Evolutionary conservation across 2,113 vertebrate genomes (phyloP).

Genomic region (Diphyllodes magnificus): DNA sequence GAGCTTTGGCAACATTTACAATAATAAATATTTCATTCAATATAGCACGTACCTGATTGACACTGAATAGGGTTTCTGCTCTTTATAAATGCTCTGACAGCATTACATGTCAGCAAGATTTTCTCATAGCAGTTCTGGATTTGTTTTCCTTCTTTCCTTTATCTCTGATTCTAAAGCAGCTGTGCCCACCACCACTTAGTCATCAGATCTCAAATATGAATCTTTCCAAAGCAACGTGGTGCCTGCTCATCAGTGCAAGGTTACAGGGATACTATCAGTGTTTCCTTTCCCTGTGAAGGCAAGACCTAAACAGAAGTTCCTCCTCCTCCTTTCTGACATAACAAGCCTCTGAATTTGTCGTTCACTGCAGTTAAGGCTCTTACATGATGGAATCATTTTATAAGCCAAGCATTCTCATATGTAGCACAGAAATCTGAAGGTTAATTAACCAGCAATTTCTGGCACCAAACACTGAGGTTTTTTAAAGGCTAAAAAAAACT

Average conservation of each 20-base stretch:
- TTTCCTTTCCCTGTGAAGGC: slow-evolving; percentile 57
- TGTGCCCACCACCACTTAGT: slow-evolving; percentile 50
- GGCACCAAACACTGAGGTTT: not conserved
- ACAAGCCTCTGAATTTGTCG: slow-evolving; percentile 60
- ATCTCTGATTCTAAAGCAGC: slow-evolving; percentile 51
- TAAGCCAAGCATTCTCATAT: not conserved
- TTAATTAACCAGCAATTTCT: slow-evolving; percentile 14
- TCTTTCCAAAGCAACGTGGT: slow-evolving; percentile 47
- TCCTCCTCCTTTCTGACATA: slow-evolving; percentile 70
- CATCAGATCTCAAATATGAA: slow-evolving; percentile 37
- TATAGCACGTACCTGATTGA: slow-evolving; percentile 59
- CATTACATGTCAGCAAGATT: slow-evolving; percentile 40
- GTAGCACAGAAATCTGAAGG: slow-evolving; percentile 12
- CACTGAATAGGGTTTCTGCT: slow-evolving; percentile 41
- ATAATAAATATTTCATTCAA: slow-evolving; percentile 34
- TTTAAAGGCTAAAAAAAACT: slow-evolving; percentile 18
- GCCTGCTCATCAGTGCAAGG: slow-evolving; percentile 44
- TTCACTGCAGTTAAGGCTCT: slow-evolving; percentile 49
- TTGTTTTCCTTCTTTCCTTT: slow-evolving; percentile 53
- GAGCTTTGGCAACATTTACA: slow-evolving; percentile 15
- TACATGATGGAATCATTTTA: slow-evolving; percentile 9
- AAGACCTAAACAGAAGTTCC: slow-evolving; percentile 65
- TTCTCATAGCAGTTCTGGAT: slow-evolving; percentile 42
- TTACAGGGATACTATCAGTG: slow-evolving; percentile 52
- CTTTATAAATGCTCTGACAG: slow-evolving; percentile 43